phyloP scores from a whole-genome alignment of 2,888 invertebrate species.

The Eupithecia inturbata region DNA sequence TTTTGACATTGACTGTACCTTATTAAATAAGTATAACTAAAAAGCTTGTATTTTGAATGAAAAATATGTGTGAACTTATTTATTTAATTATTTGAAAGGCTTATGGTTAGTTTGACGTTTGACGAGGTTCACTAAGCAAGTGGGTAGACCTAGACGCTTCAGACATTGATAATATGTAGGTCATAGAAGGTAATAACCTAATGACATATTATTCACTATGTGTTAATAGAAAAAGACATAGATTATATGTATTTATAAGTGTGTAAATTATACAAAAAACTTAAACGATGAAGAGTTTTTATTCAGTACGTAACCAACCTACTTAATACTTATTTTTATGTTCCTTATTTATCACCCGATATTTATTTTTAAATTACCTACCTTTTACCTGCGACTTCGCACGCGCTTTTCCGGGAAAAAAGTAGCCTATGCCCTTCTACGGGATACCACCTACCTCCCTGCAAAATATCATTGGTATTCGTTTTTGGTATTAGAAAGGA shows the following conservation, averaged over 20 bases:
- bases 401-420: too few relatives aligned
- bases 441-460: too few relatives aligned
- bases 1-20: slow-evolving; percentile 3
- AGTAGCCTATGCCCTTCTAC: too few relatives aligned
- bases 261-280: slow-evolving; percentile 4
- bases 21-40: not conserved
- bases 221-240: not conserved
- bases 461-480: too few relatives aligned
- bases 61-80: not conserved
- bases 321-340: not conserved
- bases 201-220: not conserved
- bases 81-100: not conserved
- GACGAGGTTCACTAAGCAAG: not conserved
- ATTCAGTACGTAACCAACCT: not conserved
- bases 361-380: too few relatives aligned
- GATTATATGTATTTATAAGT: not conserved
- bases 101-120: not conserved
- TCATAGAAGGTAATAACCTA: not conserved
- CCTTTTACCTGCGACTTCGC: too few relatives aligned
- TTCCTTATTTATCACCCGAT: too few relatives aligned
- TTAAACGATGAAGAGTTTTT: not conserved
- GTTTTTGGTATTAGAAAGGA: too few relatives aligned
- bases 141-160: not conserved
- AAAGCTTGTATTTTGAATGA: not conserved
- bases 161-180: not conserved